Conservation (phyloP, 2,113 vertebrate species). For the Rhinolophus sinicus region DNA sequence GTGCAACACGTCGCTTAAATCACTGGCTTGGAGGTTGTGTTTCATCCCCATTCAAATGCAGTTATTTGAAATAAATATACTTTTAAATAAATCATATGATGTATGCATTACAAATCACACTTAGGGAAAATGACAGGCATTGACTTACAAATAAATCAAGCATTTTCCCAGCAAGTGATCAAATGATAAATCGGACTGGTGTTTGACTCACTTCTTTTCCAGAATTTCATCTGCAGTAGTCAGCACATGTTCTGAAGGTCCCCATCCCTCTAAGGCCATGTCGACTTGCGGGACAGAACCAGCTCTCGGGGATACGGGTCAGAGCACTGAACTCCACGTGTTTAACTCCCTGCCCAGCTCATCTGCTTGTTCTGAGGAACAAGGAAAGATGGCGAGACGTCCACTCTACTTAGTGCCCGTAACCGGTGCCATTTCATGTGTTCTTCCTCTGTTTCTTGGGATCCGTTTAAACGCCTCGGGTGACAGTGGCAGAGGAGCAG, state of each 20-base stretch:
- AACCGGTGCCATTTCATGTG: fast-evolving
- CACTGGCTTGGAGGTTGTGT: not conserved
- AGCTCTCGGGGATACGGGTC: fast-evolving
- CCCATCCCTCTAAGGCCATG: fast-evolving
- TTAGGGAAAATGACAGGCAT: not conserved
- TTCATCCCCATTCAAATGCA: not conserved
- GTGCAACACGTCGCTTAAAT: not conserved
- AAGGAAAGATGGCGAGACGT: not conserved
- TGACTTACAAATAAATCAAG: not conserved
- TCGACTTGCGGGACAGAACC: not conserved
- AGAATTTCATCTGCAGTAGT: not conserved
- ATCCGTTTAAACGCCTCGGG: too few relatives aligned
- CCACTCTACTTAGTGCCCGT: fast-evolving
- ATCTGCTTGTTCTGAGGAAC: not conserved
- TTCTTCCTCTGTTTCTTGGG: not conserved
- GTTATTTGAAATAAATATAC: conserved; percentile 1
- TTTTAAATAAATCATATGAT: conserved; percentile 26
- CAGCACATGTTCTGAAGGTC: not conserved
- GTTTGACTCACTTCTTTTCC: not conserved
- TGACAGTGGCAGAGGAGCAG: fast-evolving
- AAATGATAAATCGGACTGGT: not conserved
- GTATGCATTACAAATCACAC: not conserved
- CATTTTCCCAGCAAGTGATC: not conserved
- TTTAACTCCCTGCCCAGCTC: not conserved
- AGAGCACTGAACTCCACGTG: fast-evolving